These are phyloP conservation scores for Hemibagrus guttatus DNA, from an alignment of 2,797 vertebrate genomes.

Conservation along the genomic window DNA sequence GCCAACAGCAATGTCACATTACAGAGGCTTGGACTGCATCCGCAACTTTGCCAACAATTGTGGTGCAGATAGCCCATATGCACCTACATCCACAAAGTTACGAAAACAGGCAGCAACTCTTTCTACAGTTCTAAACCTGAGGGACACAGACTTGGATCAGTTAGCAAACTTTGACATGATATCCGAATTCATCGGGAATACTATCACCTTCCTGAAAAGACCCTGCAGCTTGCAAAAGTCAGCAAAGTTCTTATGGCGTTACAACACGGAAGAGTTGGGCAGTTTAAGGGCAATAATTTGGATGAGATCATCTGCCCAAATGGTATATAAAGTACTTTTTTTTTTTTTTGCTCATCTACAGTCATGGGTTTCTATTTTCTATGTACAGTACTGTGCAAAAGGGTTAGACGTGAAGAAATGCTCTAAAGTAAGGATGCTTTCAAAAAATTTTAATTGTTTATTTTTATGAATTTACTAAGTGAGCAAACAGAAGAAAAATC, in stretches of 20 bases:
- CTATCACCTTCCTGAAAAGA: slow-evolving; percentile 35
- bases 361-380: no score
- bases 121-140: slow-evolving; percentile 38
- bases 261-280: slow-evolving; percentile 3
- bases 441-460: no score
- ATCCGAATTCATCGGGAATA: slow-evolving; percentile 39
- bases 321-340: not conserved
- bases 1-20: slow-evolving; percentile 34
- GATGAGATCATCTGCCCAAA: not conserved
- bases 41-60: not conserved
- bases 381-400: no score
- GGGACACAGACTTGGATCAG: slow-evolving; percentile 46
- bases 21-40: slow-evolving; percentile 43
- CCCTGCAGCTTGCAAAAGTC: slow-evolving; percentile 39
- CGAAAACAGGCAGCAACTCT: slow-evolving; percentile 39
- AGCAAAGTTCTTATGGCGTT: not conserved
- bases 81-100: slow-evolving; percentile 46
- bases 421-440: no score
- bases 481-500: no score
- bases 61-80: slow-evolving; percentile 27
- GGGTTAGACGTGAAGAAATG: no score
- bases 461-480: no score
- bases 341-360: not conserved
- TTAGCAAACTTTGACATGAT: slow-evolving; percentile 43
- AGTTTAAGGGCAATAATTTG: slow-evolving; percentile 19